These are phyloP conservation scores for Hypotaenidia okinawae DNA, from an alignment of 2,797 vertebrate genomes.

Conservation along the genomic window DNA sequence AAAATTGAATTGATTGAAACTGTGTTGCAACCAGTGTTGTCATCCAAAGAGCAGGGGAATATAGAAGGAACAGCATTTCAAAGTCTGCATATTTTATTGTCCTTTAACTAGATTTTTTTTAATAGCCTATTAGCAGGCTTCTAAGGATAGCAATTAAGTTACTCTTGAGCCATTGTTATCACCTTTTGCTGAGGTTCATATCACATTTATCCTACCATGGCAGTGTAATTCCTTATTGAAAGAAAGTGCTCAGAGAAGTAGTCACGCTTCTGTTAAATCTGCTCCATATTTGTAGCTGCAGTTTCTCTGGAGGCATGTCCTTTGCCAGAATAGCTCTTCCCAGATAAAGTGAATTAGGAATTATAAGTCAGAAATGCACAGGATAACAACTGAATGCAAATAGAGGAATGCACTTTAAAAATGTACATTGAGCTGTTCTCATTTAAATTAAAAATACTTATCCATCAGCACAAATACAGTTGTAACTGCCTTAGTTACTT, in stretches of 20 bases:
- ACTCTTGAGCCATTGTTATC: neutral
- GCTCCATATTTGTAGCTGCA: neutral
- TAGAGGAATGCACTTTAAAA: neutral
- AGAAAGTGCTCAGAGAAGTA: neutral
- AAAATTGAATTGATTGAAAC: neutral
- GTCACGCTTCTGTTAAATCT: neutral
- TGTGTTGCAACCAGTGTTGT: neutral
- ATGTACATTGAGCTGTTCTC: neutral
- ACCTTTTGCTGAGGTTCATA: neutral
- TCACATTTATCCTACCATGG: neutral
- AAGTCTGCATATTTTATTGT: neutral
- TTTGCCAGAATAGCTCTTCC: neutral
- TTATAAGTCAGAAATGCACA: neutral
- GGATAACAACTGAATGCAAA: neutral
- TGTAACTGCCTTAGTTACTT: neutral
- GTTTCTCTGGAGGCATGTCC: neutral
- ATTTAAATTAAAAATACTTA: neutral
- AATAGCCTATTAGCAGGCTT: slow-evolving; percentile 6
- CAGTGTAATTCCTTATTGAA: neutral
- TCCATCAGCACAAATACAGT: neutral
- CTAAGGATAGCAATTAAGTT: neutral
- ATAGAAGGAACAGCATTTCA: neutral
- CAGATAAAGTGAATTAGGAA: neutral
- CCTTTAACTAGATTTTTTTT: neutral
- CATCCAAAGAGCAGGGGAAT: neutral